Evolutionary conservation across 53 echinoderm and acorn worm species (phyloP).

Genomic region (Paracentrotus lividus): DNA sequence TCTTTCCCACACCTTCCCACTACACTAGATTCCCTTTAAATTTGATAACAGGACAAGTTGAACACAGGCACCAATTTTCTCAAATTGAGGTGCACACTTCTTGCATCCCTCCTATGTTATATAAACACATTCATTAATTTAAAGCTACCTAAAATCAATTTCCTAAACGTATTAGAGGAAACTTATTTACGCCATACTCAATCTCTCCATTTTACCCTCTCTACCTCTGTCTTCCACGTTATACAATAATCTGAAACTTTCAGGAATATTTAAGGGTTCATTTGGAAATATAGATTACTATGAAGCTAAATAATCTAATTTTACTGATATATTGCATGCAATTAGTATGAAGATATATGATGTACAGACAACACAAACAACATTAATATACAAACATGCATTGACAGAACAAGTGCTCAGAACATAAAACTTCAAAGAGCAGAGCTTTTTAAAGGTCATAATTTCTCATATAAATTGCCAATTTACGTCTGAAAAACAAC

Average conservation of each 20-base stretch:
- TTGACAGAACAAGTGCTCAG: background rate
- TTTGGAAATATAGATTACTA: too few relatives aligned
- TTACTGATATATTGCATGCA: background rate
- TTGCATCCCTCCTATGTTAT: too few relatives aligned
- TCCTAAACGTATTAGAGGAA: too few relatives aligned
- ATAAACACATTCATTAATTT: too few relatives aligned
- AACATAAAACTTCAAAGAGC: background rate
- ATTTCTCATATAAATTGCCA: background rate
- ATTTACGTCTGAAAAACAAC: too few relatives aligned
- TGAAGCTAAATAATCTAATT: background rate
- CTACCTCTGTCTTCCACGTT: background rate
- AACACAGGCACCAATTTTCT: too few relatives aligned
- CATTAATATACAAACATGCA: background rate
- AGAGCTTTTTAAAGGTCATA: background rate
- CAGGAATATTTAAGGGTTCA: background rate
- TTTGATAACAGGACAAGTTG: too few relatives aligned
- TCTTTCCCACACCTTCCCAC: too few relatives aligned
- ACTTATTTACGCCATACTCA: too few relatives aligned
- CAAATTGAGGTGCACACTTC: too few relatives aligned
- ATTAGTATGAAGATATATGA: background rate
- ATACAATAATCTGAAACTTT: background rate
- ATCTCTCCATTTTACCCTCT: background rate
- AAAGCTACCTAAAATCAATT: too few relatives aligned
- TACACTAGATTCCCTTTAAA: too few relatives aligned
- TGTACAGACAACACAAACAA: background rate